Conservation (phyloP, 2,113 vertebrate species). For the Calonectris borealis region DNA sequence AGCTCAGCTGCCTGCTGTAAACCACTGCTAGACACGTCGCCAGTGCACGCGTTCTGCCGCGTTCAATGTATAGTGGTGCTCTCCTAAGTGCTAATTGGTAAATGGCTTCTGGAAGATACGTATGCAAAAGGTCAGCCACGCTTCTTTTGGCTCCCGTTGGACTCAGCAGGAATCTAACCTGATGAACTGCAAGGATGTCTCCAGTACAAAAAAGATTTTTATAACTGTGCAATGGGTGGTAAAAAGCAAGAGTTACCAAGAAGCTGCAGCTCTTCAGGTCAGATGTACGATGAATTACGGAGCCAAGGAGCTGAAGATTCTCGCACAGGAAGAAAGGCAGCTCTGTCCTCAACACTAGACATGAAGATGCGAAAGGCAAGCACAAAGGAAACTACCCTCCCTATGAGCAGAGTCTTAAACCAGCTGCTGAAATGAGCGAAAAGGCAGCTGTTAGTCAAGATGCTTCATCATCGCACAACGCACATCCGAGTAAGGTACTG, state of each 20-base stretch:
- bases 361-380: not conserved
- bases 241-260: not conserved
- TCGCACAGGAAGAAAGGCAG: not conserved
- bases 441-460: not conserved
- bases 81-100: not conserved
- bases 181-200: not conserved
- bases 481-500: not conserved
- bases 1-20: not conserved
- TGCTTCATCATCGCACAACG: not conserved
- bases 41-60: fast-evolving
- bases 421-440: not conserved
- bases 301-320: not conserved
- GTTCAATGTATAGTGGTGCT: fast-evolving
- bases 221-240: not conserved
- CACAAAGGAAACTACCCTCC: not conserved
- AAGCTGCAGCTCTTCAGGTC: not conserved
- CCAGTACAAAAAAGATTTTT: not conserved
- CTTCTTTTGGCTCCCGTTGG: not conserved
- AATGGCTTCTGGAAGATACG: not conserved
- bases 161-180: not conserved
- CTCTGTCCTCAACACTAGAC: not conserved
- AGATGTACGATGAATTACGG: fast-evolving
- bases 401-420: not conserved
- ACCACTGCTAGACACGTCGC: not conserved
- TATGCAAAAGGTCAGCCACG: not conserved